Evolutionary conservation across 2,797 vertebrate species (phyloP).

Genomic region (Melanotaenia trifasciata): DNA sequence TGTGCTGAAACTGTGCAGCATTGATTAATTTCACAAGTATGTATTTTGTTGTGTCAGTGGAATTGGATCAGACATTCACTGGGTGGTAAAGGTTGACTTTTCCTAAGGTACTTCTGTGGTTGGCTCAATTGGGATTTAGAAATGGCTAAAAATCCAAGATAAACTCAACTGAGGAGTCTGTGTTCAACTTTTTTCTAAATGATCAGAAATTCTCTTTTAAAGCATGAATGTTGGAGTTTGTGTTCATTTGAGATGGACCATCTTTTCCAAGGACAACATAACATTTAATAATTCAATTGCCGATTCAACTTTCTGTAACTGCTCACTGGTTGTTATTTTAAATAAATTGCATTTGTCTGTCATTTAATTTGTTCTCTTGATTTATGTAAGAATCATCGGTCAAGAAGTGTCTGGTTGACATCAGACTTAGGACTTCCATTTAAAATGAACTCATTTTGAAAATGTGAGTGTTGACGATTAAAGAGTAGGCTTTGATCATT

Average conservation of each 20-base stretch:
- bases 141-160: slow-evolving; percentile 75
- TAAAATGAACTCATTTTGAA: slow-evolving; percentile 78
- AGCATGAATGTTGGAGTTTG: slow-evolving; percentile 46
- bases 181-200: slow-evolving; percentile 67
- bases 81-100: slow-evolving; percentile 78
- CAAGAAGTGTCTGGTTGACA: slow-evolving; percentile 50
- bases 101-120: slow-evolving; percentile 75
- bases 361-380: slow-evolving; percentile 46
- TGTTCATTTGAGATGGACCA: slow-evolving; percentile 43
- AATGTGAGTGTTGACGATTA: slow-evolving; percentile 80
- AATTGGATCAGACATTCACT: slow-evolving; percentile 77
- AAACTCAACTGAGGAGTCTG: slow-evolving; percentile 67
- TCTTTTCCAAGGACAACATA: slow-evolving; percentile 44
- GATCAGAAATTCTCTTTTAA: slow-evolving; percentile 70
- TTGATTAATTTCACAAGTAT: slow-evolving; percentile 63
- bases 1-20: slow-evolving; percentile 56
- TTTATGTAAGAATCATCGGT: slow-evolving; percentile 59
- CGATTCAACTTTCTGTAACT: slow-evolving; percentile 24
- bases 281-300: slow-evolving; percentile 43
- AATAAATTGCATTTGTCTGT: slow-evolving; percentile 32
- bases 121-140: slow-evolving; percentile 74
- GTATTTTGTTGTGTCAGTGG: slow-evolving; percentile 76
- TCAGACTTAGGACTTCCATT: slow-evolving; percentile 61
- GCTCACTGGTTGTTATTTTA: slow-evolving; percentile 30
- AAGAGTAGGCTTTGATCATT: slow-evolving; percentile 80